Evolutionary conservation across 2,797 vertebrate species (phyloP), one percentile per base, ranked within the genome.

Genomic region (Netta rufina): DNA sequence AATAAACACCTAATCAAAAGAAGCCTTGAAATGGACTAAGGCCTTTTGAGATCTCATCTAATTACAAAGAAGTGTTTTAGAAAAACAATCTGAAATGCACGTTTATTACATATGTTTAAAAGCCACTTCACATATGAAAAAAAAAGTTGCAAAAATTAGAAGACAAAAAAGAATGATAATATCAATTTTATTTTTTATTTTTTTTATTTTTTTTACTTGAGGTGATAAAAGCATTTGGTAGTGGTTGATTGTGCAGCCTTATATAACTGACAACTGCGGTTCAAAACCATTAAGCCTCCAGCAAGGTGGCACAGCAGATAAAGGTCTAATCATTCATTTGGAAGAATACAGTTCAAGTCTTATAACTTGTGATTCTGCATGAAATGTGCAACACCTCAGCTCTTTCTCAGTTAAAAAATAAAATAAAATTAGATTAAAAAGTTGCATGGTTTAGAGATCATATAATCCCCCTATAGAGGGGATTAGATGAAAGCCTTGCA

Each of bases 241-340:
- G 9, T 38, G 80, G n/a, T 21, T 88, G 90, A 73, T 19, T 81
- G 24, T 33, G 53, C 64, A 83, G 13, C 81, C 28, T 90, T 93
- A 66, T 19, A 66, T 72, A 92, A 69, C 13, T 89, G 67, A 95
- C 19, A 93, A 95, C 91, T 30, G 20, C 14, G 82, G 19, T 45
- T 79, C 65, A 77, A 93, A 96, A 69, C 6, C 8, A 66, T 77
- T 87, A 57, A 83, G 49, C 12, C 58, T 84, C 71, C 43, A 90
- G 65, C 54, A 94, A 89, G 21, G 53, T 33, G 47, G 12, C 67
- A 73, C 10, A 87, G 60, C 49, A 78, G 72, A 84, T 61, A 83
- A 84, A 87, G 14, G 13, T 66, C 27, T 80, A 83, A 73, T 87
- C 18, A 91, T 86, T 93, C n/a, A 71, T 54, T 92, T 93, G 51